Evolutionary conservation across 2,888 invertebrate genomes (phyloP), one percentile per base, ranked within the genome.

Genomic region (Auanema sp.): DNA sequence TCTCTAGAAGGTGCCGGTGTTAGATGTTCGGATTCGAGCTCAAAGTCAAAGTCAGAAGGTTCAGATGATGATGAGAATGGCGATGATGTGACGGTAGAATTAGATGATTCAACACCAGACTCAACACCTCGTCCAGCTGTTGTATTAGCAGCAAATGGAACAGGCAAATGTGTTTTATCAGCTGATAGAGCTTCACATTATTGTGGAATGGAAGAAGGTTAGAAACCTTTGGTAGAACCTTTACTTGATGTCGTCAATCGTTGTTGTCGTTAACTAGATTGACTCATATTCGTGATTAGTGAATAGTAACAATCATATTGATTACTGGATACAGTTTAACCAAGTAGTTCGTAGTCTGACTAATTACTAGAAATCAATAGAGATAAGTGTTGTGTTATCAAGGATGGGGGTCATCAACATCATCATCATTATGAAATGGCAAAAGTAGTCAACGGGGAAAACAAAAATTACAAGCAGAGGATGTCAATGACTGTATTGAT

Each of bases 151-250:
- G 54, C 58, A 51, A 76, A 76, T 62, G 65, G 64, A 4, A 70
- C 71, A 24, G 81, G 81, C n/a, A 66, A 75, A 58, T 82, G 82
- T 63, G 77, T 82, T 42, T 69, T 82, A 47, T 81, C 81, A 33
- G 82, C 82, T 25, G 82, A 82, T 64, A 77, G 78, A 56, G 81
- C 82, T 11, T 78, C 78, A 12, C 82, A 82, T 64, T 82, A 75
- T 66, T 82, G 82, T 66, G 82, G 82, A 53, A 71, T 82, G 66
- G 78, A 78, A 68, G 81, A 81, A 62, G 62, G 62, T 56, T 18
- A 44, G 55, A 23, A n/a, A n/a, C 40, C 58, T 24, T n/a, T 24
- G 11, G 16, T 41, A 52, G 23, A 33, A 33, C 8, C 33, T 3
- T 33, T 3, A 5, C 33, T 33, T 33, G 33, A 33, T 33, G 33